Evolutionary conservation across 2,797 vertebrate genomes (phyloP), one percentile per base, ranked within the genome.

Genomic region (Argentina silus): DNA sequence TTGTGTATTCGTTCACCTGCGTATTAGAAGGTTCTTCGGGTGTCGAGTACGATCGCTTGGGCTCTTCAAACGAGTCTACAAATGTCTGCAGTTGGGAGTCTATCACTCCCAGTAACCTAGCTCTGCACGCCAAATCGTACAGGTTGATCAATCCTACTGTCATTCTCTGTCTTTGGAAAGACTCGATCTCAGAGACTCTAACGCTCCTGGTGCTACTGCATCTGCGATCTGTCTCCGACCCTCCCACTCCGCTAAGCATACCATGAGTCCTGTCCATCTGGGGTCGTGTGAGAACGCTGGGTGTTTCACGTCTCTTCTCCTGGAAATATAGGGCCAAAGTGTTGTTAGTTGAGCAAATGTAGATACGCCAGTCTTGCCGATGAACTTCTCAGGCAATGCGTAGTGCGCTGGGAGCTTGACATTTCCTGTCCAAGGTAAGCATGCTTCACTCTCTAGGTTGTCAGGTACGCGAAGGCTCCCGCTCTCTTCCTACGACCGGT

Each of bases 1-100:
- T 21, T 27, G 59, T 61, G 59, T 61, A 61, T 14, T 61, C 59
- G 27, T 61, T 61, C 27, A 61, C 59, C 21, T 61, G 23, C 27
- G 27, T 27, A 21, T 61, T 36, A 61, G 19, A 61, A 15, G 59
- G 59, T 12, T 42, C 12, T 14, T 61, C 12, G 0, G 59, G 59
- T 6, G 59, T 61, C 23, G 6, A 61, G 0, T 8, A 14, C 21
- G 59, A 61, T 12, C 23, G 59, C 11, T 36, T 61, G 0, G 59
- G 59, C 27, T 61, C 59, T 11, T 36, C 21, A 61, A 61, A 61
- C 5, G 27, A 61, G 12, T 36, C 59, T 36, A 27, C 10, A 12
- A 61, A 61, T 11, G 11, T 6, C 27, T 36, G 7, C 6, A 61
- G 59, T 36, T 14, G 59, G 6, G 59, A 36, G 59, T 61, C 59